Conservation (phyloP, 1,140 invertebrate genomes). For the Leptonema lineaticorne region DNA sequence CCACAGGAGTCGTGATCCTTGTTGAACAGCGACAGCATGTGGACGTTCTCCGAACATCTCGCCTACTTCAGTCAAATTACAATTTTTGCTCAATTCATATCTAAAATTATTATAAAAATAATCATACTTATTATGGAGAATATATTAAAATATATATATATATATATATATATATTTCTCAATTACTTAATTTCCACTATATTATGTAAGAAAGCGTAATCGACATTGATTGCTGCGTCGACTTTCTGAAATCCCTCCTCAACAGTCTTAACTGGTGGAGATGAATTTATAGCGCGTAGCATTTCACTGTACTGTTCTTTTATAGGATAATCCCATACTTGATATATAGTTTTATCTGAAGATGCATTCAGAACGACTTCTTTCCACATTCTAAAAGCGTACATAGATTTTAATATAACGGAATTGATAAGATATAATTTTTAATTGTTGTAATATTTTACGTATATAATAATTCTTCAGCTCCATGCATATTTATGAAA, state of each 20-base stretch:
- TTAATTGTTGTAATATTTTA: constrained; percentile 43
- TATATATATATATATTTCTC: too few relatives aligned
- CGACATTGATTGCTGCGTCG: constrained; percentile 72
- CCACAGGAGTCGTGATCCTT: constrained; percentile 77
- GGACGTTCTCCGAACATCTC: constrained; percentile 88
- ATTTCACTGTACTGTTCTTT: constrained; percentile 89
- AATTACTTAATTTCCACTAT: constrained; percentile 76
- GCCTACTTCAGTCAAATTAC: constrained; percentile 83
- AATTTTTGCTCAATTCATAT: constrained; percentile 80
- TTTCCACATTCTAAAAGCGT: constrained; percentile 75
- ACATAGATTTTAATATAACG: neutral
- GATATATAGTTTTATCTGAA: constrained; percentile 71
- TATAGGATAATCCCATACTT: constrained; percentile 93
- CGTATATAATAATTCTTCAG: constrained; percentile 85
- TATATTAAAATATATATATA: too few relatives aligned
- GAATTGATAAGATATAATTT: neutral
- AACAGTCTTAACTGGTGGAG: constrained; percentile 66
- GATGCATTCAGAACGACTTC: constrained; percentile 81
- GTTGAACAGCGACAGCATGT: constrained; percentile 83
- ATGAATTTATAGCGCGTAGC: constrained; percentile 77
- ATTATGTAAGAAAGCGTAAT: constrained; percentile 89
- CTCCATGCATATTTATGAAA: constrained; percentile 89
- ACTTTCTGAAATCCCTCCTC: constrained; percentile 75
- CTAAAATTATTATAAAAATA: constrained; percentile 39
- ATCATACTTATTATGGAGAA: neutral